phyloP scores from a whole-genome alignment of 2,888 invertebrate species.

The Timema podura region DNA sequence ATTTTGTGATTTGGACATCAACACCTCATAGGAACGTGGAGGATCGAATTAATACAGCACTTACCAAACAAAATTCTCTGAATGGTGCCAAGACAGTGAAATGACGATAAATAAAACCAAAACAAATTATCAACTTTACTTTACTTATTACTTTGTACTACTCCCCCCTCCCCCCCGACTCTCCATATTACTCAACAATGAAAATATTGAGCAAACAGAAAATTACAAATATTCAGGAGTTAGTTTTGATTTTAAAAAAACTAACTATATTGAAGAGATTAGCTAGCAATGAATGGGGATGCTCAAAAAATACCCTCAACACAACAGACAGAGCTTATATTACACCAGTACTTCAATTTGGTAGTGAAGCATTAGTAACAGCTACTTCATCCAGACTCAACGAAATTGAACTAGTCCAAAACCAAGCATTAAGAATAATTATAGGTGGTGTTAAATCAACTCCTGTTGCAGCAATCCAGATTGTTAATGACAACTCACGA shows the following conservation, averaged over 20 bases:
- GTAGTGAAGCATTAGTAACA: no score
- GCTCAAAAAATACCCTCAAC: slow-evolving; percentile 12
- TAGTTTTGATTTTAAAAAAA: background rate
- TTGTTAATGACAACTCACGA: no score
- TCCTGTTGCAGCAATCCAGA: no score
- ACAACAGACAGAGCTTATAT: slow-evolving; percentile 9
- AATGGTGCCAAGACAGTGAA: slow-evolving; percentile 11
- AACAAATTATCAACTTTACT: slow-evolving; percentile 8
- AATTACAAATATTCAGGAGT: background rate
- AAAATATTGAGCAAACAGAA: background rate
- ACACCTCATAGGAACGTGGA: background rate
- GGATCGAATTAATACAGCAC: background rate
- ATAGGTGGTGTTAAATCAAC: no score
- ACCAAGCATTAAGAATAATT: no score
- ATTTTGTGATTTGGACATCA: slow-evolving; percentile 14
- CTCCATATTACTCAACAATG: background rate
- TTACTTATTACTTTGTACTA: slow-evolving; percentile 13
- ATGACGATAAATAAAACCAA: slow-evolving; percentile 12
- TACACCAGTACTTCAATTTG: slow-evolving; percentile 8
- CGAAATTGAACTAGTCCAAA: no score
- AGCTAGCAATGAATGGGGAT: slow-evolving; percentile 11
- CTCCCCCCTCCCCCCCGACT: background rate
- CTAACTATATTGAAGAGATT: slow-evolving; percentile 11
- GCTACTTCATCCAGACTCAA: no score
- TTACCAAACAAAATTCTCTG: slow-evolving; percentile 1